Conservation (phyloP, 2,797 vertebrate species). For the Lacerta agilis region DNA sequence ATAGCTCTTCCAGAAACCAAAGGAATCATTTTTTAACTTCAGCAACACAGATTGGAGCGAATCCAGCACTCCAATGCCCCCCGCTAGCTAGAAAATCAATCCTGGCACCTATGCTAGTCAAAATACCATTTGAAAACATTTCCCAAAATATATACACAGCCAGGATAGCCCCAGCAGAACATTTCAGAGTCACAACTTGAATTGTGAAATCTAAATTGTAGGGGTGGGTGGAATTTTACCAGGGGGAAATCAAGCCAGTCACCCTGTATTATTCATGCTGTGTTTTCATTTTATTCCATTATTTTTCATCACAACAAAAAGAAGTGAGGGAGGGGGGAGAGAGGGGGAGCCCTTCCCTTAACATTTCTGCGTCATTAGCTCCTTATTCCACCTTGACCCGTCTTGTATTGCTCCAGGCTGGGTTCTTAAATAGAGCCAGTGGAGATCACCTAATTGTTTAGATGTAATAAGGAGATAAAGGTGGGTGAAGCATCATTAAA, state of each 20-base stretch:
- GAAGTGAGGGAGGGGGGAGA: slow-evolving; percentile 58
- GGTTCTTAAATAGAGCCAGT: slow-evolving; percentile 52
- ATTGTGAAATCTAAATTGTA: slow-evolving; percentile 43
- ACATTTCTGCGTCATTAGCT: slow-evolving; percentile 59
- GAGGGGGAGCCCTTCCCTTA: slow-evolving; percentile 55
- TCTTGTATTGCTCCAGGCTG: slow-evolving; percentile 72
- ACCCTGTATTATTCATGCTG: slow-evolving; percentile 18
- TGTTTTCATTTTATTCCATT: slow-evolving; percentile 64
- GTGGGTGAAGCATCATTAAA: slow-evolving; percentile 15
- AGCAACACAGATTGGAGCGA: neutral
- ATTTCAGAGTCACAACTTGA: slow-evolving; percentile 38
- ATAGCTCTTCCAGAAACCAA: neutral
- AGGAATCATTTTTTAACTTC: neutral
- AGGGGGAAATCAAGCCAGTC: slow-evolving; percentile 12
- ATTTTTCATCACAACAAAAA: slow-evolving; percentile 61
- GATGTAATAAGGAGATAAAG: slow-evolving; percentile 50
- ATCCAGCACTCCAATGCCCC: neutral
- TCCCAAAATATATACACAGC: neutral
- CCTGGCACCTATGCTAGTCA: neutral
- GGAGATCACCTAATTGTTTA: slow-evolving; percentile 53
- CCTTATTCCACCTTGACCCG: slow-evolving; percentile 68
- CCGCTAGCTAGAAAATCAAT: neutral
- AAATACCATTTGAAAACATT: neutral
- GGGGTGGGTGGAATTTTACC: slow-evolving; percentile 20
- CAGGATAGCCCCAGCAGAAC: slow-evolving; percentile 59